A percentile compares a stretch with the other conserved stretches of the same genome.
phyloP scores from a whole-genome alignment of 2,888 invertebrate genomes.

The Patella pellucida region DNA sequence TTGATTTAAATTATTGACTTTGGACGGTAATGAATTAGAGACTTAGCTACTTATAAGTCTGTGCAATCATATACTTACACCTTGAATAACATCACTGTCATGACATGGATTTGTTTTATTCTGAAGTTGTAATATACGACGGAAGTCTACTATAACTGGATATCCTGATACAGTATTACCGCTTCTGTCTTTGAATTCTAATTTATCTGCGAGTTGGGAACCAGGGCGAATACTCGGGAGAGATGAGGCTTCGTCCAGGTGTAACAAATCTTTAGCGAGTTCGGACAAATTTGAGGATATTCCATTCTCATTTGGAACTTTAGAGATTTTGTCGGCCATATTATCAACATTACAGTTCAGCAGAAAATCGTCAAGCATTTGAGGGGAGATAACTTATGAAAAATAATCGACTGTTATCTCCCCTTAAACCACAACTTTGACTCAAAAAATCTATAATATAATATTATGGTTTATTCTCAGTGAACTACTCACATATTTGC shows the following conservation, averaged over 20 bases:
- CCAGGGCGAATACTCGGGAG: slow-evolving; percentile 46
- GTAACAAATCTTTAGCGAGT: slow-evolving; percentile 26
- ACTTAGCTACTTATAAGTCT: not conserved
- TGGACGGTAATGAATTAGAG: too few relatives aligned
- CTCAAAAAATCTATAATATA: too few relatives aligned
- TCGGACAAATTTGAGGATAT: slow-evolving; percentile 18
- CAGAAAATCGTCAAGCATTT: slow-evolving; percentile 47
- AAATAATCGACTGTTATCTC: too few relatives aligned
- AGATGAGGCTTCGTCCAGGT: slow-evolving; percentile 15
- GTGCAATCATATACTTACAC: slow-evolving; percentile 34
- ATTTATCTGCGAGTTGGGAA: slow-evolving; percentile 54
- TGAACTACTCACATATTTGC: too few relatives aligned
- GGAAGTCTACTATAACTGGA: slow-evolving; percentile 63
- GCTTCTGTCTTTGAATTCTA: slow-evolving; percentile 49
- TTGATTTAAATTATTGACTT: too few relatives aligned
- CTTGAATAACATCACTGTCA: slow-evolving; percentile 44
- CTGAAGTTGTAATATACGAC: slow-evolving; percentile 53
- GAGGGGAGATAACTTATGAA: not conserved
- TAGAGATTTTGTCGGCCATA: slow-evolving; percentile 49
- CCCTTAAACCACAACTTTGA: too few relatives aligned
- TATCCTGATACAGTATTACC: slow-evolving; percentile 49
- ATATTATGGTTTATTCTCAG: too few relatives aligned
- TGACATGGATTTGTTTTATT: slow-evolving; percentile 35
- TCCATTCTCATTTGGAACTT: slow-evolving; percentile 5
- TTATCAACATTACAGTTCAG: slow-evolving; percentile 59